These are phyloP conservation scores for Parotocinclus haroldoi DNA, from an alignment of 2,797 vertebrate genomes.

Conservation along the genomic window DNA sequence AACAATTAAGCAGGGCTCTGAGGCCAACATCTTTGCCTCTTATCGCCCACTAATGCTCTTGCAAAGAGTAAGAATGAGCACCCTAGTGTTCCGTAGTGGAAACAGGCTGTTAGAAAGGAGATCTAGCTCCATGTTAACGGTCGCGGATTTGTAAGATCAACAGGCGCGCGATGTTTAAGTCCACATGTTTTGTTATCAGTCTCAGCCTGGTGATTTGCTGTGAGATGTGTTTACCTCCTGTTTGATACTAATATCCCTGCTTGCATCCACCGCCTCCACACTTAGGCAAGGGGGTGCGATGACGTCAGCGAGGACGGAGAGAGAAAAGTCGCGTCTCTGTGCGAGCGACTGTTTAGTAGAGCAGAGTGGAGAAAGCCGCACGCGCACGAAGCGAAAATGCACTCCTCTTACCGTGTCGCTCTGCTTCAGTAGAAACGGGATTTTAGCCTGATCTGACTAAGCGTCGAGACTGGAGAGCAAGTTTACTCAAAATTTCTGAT, in stretches of 20 bases:
- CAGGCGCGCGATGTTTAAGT: too few species aligned
- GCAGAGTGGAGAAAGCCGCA: neutral
- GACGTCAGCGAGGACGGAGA: slow-evolving; percentile 53
- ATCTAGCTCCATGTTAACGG: too few species aligned
- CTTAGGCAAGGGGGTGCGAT: slow-evolving; percentile 33
- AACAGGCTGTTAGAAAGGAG: too few species aligned
- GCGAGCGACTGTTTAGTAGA: slow-evolving; percentile 6
- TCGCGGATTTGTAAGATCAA: too few species aligned
- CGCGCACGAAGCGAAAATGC: neutral
- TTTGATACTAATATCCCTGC: slow-evolving; percentile 3
- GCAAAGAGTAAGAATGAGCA: too few species aligned
- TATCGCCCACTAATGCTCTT: too few species aligned
- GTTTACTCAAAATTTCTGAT: neutral
- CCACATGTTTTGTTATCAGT: too few species aligned
- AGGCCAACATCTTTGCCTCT: too few species aligned
- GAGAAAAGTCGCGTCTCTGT: slow-evolving; percentile 15
- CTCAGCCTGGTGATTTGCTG: neutral
- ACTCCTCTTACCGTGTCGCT: neutral
- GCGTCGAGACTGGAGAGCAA: neutral
- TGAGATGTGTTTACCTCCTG: neutral
- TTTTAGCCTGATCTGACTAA: neutral
- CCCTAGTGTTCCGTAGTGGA: too few species aligned
- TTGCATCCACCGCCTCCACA: slow-evolving; percentile 30
- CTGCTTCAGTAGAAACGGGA: neutral
- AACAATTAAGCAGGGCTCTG: too few species aligned